Evolutionary conservation across 1,140 invertebrate genomes (phyloP).

Genomic region (Drosophila takahashii): DNA sequence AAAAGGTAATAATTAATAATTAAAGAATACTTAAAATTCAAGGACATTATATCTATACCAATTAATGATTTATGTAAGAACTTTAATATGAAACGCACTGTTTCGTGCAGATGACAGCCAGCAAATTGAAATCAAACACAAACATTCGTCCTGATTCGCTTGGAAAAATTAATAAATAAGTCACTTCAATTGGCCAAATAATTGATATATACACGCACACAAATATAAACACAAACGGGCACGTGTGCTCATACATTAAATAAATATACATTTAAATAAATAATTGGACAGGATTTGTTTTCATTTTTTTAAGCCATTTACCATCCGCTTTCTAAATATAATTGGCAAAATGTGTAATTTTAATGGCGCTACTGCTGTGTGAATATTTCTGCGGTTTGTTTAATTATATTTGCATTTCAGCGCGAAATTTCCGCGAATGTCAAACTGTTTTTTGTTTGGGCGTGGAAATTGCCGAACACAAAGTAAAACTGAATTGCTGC

Average conservation of each 20-base stretch:
- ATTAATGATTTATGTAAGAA: not conserved
- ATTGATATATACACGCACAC: slow-evolving; percentile 32
- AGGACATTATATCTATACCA: not conserved
- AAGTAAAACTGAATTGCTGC: slow-evolving; percentile 24
- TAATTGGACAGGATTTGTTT: slow-evolving; percentile 33
- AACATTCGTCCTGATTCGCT: slow-evolving; percentile 10
- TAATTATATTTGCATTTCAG: slow-evolving; percentile 52
- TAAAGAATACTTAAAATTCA: not conserved
- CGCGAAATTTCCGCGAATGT: slow-evolving; percentile 21
- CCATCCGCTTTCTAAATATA: slow-evolving; percentile 61
- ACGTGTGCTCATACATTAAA: slow-evolving; percentile 16
- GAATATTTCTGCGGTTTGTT: slow-evolving; percentile 47
- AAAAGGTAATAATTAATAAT: not conserved
- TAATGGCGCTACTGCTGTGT: slow-evolving; percentile 42
- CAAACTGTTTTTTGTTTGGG: slow-evolving; percentile 28
- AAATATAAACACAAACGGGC: slow-evolving; percentile 2
- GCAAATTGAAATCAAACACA: slow-evolving; percentile 44
- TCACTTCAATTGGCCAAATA: slow-evolving; percentile 51
- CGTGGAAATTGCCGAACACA: not conserved
- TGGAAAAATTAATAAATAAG: slow-evolving; percentile 53
- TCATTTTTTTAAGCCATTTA: slow-evolving; percentile 21
- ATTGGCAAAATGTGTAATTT: slow-evolving; percentile 48
- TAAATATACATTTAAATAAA: slow-evolving; percentile 42
- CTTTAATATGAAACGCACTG: not conserved
- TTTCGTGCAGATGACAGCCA: slow-evolving; percentile 1